Percentiles rank a stretch among this genome's conserved stretches.
These are phyloP conservation scores for Eupleurogrammus muticus DNA, from an alignment of 2,797 vertebrate genomes.

Conservation along the genomic window DNA sequence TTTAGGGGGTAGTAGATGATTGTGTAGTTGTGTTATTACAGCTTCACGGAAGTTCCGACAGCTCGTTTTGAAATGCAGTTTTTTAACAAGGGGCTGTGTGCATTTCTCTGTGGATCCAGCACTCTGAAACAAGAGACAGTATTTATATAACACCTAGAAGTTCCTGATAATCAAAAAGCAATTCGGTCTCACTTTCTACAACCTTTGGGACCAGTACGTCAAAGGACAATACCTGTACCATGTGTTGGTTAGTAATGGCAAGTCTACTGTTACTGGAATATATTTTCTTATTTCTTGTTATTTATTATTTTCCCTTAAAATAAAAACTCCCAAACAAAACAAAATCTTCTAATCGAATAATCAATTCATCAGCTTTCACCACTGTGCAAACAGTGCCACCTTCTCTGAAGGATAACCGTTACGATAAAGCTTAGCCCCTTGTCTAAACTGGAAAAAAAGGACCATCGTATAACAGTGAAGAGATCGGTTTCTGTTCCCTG, in stretches of 20 bases:
- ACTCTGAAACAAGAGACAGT: too few relatives aligned
- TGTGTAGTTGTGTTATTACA: too few relatives aligned
- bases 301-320: too few relatives aligned
- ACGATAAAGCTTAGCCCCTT: conserved; percentile 6
- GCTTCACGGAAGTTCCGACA: too few relatives aligned
- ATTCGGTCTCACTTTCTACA: too few relatives aligned
- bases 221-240: not conserved
- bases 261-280: not conserved
- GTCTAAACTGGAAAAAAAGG: conserved; percentile 29
- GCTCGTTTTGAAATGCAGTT: too few relatives aligned
- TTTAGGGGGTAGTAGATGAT: too few relatives aligned
- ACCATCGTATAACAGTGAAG: conserved; percentile 10
- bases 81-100: too few relatives aligned
- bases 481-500: conserved; percentile 19
- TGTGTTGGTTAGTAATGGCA: not conserved
- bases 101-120: too few relatives aligned
- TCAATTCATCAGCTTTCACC: conserved; percentile 6
- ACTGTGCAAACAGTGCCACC: not conserved
- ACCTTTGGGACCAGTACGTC: not conserved
- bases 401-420: not conserved
- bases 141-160: too few relatives aligned
- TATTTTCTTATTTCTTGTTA: too few relatives aligned
- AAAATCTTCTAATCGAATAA: conserved; percentile 3
- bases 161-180: too few relatives aligned
- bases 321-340: not conserved